Evolutionary conservation across 1,140 invertebrate species (phyloP), one percentile per base, ranked within the genome.

Genomic region (Neelides sp.): DNA sequence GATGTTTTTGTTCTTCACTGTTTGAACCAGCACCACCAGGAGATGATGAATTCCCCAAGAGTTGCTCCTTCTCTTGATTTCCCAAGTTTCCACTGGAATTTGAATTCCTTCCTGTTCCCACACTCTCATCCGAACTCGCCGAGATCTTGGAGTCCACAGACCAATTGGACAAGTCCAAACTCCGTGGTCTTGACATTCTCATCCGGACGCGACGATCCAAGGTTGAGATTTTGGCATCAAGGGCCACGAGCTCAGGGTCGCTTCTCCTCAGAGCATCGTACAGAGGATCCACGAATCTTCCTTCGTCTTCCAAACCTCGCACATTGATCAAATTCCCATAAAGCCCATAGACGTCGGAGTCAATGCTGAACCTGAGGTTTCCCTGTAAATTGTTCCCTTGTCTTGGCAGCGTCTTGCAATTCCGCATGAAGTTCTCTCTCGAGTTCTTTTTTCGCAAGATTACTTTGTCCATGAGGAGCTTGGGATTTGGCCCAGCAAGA

Each of bases 281-380:
- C 19, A 82, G 74, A 1, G 80, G 76, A 50, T 82, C 57, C 4
- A 27, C 79, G 77, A 32, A 77, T 71, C 0, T 77, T 75, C 49
- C 78, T 61, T 88, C 83, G 10, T 82, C 82, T 39, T 85, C 83
- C 61, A 85, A 85, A 64, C 89, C 83, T 63, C 83, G 85, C 1
- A 89, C 79, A 65, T 87, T 86, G 74, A 92, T 87, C 20, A 93
- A 69, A 62, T 91, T 86, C 0, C 83, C 84, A 62, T 91, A 92
- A 0, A 92, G 69, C 0, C 85, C 87, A 64, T 90, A 91, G 0
- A 93, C 85, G 64, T 89, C 84, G 62, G 82, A 86, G 44, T 66
- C 64, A 28, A 58, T 61, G 34, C 55, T 62, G 41, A 62, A 57
- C 34, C 57, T 49, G 8, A 55, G 43, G 48, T 48, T 43, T 47